Percentiles rank a stretch among this genome's conserved stretches.
These are phyloP conservation scores for Fistularia tabacaria DNA, from an alignment of 2,797 vertebrate species.

Conservation along the genomic window DNA sequence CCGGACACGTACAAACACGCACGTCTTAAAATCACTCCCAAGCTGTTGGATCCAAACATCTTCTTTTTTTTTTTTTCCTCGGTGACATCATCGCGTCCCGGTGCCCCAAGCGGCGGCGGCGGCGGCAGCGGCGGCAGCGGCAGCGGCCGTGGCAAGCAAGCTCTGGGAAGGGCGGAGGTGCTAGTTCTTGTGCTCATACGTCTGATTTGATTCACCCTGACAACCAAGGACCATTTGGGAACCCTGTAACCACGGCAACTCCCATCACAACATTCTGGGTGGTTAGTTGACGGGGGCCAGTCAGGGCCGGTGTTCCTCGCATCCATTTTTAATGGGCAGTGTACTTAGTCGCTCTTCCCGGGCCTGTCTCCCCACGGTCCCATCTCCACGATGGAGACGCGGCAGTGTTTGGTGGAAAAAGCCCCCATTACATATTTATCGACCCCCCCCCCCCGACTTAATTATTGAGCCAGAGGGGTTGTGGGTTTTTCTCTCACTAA, in stretches of 20 bases:
- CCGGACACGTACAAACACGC: slow-evolving; percentile 14
- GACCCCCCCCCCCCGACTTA: slow-evolving; percentile 64
- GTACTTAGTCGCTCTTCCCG: slow-evolving; percentile 69
- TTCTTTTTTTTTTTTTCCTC: slow-evolving; percentile 41
- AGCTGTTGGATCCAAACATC: slow-evolving; percentile 33
- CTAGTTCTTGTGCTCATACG: slow-evolving; percentile 38
- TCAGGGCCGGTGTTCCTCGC: slow-evolving; percentile 52
- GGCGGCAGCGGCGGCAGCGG: slow-evolving; percentile 12
- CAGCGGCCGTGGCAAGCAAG: background rate
- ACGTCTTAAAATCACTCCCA: slow-evolving; percentile 3
- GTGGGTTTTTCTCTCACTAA: slow-evolving; percentile 40
- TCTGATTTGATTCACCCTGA: slow-evolving; percentile 71
- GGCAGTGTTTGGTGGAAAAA: slow-evolving; percentile 63
- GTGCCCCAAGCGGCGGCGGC: slow-evolving; percentile 46
- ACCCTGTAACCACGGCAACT: slow-evolving; percentile 69
- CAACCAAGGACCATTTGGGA: slow-evolving; percentile 70
- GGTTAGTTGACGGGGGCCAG: slow-evolving; percentile 54
- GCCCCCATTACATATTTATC: slow-evolving; percentile 74
- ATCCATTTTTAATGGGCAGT: slow-evolving; percentile 73
- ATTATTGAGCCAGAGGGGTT: slow-evolving; percentile 65
- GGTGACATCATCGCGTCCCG: slow-evolving; percentile 56
- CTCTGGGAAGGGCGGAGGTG: slow-evolving; percentile 31
- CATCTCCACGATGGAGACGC: slow-evolving; percentile 59
- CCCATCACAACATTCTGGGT: slow-evolving; percentile 66
- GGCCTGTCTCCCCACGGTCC: slow-evolving; percentile 57